These are phyloP conservation scores for Aromia moschata DNA, from an alignment of 2,888 invertebrate species.

Conservation along the genomic window DNA sequence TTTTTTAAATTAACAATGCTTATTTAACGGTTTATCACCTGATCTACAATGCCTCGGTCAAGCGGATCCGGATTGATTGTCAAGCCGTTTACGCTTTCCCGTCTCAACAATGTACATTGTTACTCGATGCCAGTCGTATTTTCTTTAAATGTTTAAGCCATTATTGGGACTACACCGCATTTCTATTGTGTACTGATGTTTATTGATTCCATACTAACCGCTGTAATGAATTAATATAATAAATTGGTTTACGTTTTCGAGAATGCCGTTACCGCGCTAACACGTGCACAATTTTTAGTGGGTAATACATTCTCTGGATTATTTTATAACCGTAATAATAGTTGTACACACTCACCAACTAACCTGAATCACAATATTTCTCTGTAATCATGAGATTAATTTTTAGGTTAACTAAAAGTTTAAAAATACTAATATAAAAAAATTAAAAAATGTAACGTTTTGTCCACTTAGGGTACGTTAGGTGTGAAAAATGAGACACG, in stretches of 20 bases:
- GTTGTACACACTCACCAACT: no score
- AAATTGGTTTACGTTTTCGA: conserved; percentile 2
- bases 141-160: conserved; percentile 51
- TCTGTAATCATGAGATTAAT: no score
- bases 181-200: conserved; percentile 39
- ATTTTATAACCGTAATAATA: no score
- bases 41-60: conserved; percentile 16
- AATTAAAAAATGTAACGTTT: no score
- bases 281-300: no score
- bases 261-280: neutral
- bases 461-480: no score
- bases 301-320: no score
- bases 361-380: no score
- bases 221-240: conserved; percentile 18
- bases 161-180: conserved; percentile 51
- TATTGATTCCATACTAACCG: conserved; percentile 39
- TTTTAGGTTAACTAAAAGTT: no score
- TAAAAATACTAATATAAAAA: no score
- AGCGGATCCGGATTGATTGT: conserved; percentile 37
- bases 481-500: no score
- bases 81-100: conserved; percentile 41
- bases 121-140: conserved; percentile 44
- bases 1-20: neutral
- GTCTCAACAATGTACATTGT: conserved; percentile 45
- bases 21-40: conserved; percentile 10